Evolutionary conservation across 2,113 vertebrate genomes (phyloP).

Genomic region (Loxodonta africana): DNA sequence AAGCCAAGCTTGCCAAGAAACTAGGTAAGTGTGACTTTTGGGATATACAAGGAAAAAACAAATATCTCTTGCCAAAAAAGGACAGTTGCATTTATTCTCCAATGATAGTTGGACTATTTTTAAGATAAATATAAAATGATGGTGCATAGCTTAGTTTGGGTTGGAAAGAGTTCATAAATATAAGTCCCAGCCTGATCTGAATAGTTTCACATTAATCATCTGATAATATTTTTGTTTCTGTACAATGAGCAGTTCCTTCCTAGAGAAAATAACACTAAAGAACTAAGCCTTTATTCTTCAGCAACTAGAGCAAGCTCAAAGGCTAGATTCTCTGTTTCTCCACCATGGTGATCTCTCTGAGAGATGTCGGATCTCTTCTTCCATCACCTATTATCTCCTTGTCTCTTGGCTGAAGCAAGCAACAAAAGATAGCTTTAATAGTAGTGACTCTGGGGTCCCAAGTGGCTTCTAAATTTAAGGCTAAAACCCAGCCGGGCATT

Average conservation of each 20-base stretch:
- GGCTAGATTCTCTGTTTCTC: not conserved
- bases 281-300: not conserved
- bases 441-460: not conserved
- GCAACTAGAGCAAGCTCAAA: not conserved
- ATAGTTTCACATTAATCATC: not conserved
- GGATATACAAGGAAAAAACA: not conserved
- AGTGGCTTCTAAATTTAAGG: conserved; percentile 31
- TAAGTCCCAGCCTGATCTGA: not conserved
- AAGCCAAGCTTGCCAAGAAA: conserved; percentile 97
- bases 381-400: not conserved
- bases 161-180: conserved; percentile 1
- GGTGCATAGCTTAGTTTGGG: not conserved
- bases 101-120: not conserved
- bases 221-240: not conserved
- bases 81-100: not conserved
- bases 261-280: not conserved
- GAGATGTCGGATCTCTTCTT: not conserved
- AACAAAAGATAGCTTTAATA: not conserved
- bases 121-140: conserved; percentile 1
- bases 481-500: conserved; percentile 24
- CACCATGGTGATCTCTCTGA: not conserved
- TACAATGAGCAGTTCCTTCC: not conserved
- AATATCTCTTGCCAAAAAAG: not conserved
- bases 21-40: conserved; percentile 89
- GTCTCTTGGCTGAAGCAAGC: not conserved